Evolutionary conservation across 2,888 invertebrate genomes (phyloP), one percentile per base, ranked within the genome.

Genomic region (Nemurella pictetii): DNA sequence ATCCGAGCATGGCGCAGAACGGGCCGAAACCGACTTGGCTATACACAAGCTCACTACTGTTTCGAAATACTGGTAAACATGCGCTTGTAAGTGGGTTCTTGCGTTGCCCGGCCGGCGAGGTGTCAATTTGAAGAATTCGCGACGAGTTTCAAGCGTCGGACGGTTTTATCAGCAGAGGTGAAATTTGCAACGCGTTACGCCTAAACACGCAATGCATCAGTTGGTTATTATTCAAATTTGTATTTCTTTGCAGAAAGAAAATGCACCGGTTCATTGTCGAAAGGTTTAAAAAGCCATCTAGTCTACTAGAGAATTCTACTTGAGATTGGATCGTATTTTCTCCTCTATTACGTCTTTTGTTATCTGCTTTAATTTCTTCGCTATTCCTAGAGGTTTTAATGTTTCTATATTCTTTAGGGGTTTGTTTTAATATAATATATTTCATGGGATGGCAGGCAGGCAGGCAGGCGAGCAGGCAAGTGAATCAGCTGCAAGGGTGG

Each of bases 361-460:
- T 72, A 55, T 82, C 72, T 15, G 26, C 82, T 72, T 55, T 82
- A 55, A 82, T 82, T 55, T 72, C 82, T 78, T 15, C 25, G 27
- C 55, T 55, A 2, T 25, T 82, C 27, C 82, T 82, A 55, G n/a
- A n/a, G 55, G 82, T 82, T 82, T 82, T 82, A 82, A 82, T 82
- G 82, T 26, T 82, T 82, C 55, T 55, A 26, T 82, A 82, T 82
- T 82, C 82, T 82, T 82, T 20, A 72, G 82, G 82, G 82, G 82
- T 55, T 81, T 81, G 82, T 72, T 82, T 82, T 82, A 82, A 82
- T 82, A 82, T 55, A 82, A 82, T 82, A 82, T 82, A 82, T 55
- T 82, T 55, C 36, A 55, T 81, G 5, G 35, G 55, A 55, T 55
- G 55, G 55, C 55, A 55, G 55, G 55, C 20, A 29, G 30, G 74